Conservation (phyloP, 2,888 invertebrate species). For the Polydrusus cervinus region DNA sequence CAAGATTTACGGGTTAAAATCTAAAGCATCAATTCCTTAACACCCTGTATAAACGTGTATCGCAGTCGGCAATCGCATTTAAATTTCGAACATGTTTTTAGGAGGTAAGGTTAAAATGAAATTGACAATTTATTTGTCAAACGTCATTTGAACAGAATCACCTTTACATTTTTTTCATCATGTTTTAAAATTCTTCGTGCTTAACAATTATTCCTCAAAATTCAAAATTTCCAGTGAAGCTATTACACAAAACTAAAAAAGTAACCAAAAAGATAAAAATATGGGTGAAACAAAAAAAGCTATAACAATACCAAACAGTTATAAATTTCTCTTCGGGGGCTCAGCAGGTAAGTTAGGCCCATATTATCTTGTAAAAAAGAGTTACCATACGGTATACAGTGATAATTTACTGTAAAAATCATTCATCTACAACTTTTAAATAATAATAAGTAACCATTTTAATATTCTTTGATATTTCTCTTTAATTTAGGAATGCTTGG, state of each 20-base stretch:
- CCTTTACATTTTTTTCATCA: neutral
- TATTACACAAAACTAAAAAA: neutral
- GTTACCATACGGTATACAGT: no score
- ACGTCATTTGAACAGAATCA: neutral
- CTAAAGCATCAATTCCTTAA: no score
- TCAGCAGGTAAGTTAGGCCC: slow-evolving; percentile 79
- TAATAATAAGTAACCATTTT: no score
- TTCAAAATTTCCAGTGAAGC: slow-evolving; percentile 9
- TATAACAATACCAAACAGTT: slow-evolving; percentile 41
- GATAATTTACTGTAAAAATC: no score
- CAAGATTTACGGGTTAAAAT: no score
- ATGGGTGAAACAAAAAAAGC: slow-evolving; percentile 7
- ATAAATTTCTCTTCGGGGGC: slow-evolving; percentile 87
- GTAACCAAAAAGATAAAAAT: neutral
- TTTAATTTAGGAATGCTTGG: slow-evolving; percentile 89
- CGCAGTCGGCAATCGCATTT: no score
- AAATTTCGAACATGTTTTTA: no score
- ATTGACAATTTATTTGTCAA: neutral
- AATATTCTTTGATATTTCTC: no score
- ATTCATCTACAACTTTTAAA: no score
- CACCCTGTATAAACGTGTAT: no score
- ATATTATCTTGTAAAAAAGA: no score
- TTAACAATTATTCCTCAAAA: neutral
- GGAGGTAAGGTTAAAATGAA: neutral
- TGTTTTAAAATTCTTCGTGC: neutral